Evolutionary conservation across 2,113 vertebrate species (phyloP).

Genomic region (Scartelaos histophorus): DNA sequence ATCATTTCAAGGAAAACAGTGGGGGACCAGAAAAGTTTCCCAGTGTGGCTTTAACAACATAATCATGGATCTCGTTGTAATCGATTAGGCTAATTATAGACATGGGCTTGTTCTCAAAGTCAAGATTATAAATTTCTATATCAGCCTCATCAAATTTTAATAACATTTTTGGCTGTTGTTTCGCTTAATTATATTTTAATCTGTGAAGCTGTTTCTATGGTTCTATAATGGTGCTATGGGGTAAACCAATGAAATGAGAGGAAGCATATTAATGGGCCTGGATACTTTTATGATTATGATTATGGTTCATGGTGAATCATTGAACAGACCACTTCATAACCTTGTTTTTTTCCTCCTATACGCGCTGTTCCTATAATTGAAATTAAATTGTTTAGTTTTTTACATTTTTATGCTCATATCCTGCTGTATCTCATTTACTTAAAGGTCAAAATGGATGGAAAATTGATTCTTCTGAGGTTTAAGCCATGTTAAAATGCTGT

Average conservation of each 20-base stretch:
- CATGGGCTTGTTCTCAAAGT: neutral
- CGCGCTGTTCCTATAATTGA: neutral
- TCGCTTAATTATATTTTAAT: too few relatives aligned
- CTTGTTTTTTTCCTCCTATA: neutral
- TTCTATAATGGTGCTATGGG: too few relatives aligned
- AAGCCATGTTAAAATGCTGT: too few relatives aligned
- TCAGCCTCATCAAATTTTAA: too few relatives aligned
- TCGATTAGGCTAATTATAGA: neutral
- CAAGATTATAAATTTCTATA: neutral
- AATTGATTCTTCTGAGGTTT: too few relatives aligned
- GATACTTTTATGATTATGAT: neutral
- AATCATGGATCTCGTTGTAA: neutral
- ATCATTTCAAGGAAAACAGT: too few relatives aligned
- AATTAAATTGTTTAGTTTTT: conserved; percentile 11
- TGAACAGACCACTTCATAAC: too few relatives aligned
- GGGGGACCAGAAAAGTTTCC: too few relatives aligned
- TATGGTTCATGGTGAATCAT: too few relatives aligned
- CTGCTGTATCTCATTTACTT: neutral
- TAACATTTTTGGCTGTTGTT: too few relatives aligned
- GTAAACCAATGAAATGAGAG: neutral
- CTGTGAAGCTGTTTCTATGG: too few relatives aligned
- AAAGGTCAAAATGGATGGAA: too few relatives aligned
- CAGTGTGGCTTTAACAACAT: neutral
- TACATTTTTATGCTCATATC: neutral
- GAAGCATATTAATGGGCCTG: neutral